phyloP scores from a whole-genome alignment of 1,140 invertebrate species.

The Hirudo medicinalis region DNA sequence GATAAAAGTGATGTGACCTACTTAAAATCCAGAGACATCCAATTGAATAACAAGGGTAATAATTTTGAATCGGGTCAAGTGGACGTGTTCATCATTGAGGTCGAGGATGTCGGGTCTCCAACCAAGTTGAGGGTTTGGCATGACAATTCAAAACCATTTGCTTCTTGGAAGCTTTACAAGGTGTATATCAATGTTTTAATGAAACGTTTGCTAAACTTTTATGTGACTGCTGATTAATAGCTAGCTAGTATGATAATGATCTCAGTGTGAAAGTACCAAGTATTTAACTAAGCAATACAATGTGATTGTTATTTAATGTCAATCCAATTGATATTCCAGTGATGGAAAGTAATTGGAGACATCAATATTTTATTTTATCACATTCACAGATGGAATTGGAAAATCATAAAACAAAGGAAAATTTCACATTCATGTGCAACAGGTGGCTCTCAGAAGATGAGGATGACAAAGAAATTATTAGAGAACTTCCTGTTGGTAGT shows the following conservation, averaged over 20 bases:
- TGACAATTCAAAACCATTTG: constrained; percentile 33
- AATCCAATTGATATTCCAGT: neutral
- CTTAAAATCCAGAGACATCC: constrained; percentile 35
- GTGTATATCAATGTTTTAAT: constrained; percentile 22
- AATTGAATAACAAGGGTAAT: constrained; percentile 33
- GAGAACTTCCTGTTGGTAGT: constrained; percentile 37
- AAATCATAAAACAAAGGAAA: constrained; percentile 32
- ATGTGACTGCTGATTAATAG: neutral
- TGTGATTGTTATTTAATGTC: neutral
- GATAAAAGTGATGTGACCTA: neutral
- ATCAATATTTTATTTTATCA: neutral
- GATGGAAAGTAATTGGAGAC: neutral
- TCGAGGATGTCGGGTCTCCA: constrained; percentile 34
- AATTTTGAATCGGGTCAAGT: constrained; percentile 37
- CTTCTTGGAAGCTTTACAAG: constrained; percentile 39
- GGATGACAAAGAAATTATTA: constrained; percentile 36
- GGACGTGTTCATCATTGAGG: constrained; percentile 36
- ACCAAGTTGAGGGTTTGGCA: constrained; percentile 40
- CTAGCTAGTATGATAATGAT: neutral
- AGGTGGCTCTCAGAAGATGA: constrained; percentile 40
- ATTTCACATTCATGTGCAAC: constrained; percentile 35
- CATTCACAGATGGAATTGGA: constrained; percentile 37
- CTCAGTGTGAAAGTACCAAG: neutral
- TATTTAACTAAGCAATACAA: neutral
- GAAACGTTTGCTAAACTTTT: neutral